Evolutionary conservation across 2,888 invertebrate genomes (phyloP).

Genomic region (Steinernema scapterisci): DNA sequence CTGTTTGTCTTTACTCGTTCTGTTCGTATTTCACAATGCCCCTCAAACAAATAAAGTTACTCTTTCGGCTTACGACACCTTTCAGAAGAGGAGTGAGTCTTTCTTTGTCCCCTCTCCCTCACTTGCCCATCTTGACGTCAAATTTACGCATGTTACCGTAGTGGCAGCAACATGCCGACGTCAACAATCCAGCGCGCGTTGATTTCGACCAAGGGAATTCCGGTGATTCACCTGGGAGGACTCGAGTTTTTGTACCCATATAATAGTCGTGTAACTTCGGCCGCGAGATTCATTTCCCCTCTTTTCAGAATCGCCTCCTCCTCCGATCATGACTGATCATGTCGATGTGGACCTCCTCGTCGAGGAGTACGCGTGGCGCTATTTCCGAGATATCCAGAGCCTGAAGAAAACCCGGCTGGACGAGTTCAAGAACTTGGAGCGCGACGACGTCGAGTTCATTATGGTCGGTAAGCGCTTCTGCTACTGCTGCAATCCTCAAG

Average conservation of each 20-base stretch:
- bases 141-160: no score
- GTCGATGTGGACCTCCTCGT: conserved; percentile 65
- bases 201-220: no score
- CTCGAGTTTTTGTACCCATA: no score
- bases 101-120: not conserved
- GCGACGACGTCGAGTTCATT: conserved; percentile 65
- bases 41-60: conserved; percentile 17
- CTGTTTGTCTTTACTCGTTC: conserved; percentile 30
- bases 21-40: conserved; percentile 17
- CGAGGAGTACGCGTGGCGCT: conserved; percentile 66
- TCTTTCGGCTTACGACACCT: conserved; percentile 26
- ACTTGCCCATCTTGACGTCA: not conserved
- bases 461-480: conserved; percentile 47
- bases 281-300: not conserved
- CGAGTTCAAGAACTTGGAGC: conserved; percentile 61
- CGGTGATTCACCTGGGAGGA: no score
- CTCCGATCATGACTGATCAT: conserved; percentile 42
- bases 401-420: conserved; percentile 60
- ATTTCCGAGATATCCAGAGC: conserved; percentile 57
- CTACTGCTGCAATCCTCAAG: conserved; percentile 21
- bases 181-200: no score
- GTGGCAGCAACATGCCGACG: no score
- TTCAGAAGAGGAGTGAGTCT: not conserved
- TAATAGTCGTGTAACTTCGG: no score
- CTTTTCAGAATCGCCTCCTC: not conserved